Evolutionary conservation across 2,888 invertebrate species (phyloP).

Genomic region (Ennomos erosarius): DNA sequence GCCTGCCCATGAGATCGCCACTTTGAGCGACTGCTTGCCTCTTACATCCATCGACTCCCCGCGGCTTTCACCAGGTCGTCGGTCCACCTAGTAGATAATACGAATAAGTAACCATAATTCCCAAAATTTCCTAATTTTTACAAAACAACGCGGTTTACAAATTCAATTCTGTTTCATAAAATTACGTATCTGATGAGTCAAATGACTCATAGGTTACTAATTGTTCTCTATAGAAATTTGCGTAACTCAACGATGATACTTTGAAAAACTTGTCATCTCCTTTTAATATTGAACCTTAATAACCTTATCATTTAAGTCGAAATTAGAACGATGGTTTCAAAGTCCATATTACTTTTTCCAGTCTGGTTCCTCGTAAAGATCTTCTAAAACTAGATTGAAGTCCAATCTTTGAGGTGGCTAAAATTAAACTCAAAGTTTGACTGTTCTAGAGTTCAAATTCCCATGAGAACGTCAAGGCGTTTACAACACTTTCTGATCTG

Average conservation of each 20-base stretch:
- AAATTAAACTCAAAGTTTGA: slow-evolving; percentile 17
- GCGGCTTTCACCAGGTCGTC: no score
- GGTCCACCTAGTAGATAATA: no score
- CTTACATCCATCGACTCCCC: no score
- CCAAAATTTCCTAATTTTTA: no score
- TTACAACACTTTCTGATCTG: slow-evolving; percentile 60
- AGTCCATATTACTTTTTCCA: slow-evolving; percentile 2
- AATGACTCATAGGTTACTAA: slow-evolving; percentile 56
- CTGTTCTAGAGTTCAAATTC: slow-evolving; percentile 21
- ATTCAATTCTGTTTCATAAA: not conserved
- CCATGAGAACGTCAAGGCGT: not conserved
- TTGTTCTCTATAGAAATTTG: slow-evolving; percentile 64
- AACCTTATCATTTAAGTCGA: not conserved
- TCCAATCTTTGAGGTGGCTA: not conserved
- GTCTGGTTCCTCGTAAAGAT: slow-evolving; percentile 13
- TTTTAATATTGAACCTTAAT: slow-evolving; percentile 32
- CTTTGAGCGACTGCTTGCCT: no score
- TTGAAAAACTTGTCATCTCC: slow-evolving; percentile 37
- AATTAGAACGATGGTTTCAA: not conserved
- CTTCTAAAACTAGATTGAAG: slow-evolving; percentile 4
- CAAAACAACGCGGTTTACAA: not conserved
- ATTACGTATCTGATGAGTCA: slow-evolving; percentile 31
- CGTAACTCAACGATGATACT: slow-evolving; percentile 56
- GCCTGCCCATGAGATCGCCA: no score
- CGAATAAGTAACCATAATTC: no score